Evolutionary conservation across 2,888 invertebrate species (phyloP).

Genomic region (Hirtodrosophila duncani): DNA sequence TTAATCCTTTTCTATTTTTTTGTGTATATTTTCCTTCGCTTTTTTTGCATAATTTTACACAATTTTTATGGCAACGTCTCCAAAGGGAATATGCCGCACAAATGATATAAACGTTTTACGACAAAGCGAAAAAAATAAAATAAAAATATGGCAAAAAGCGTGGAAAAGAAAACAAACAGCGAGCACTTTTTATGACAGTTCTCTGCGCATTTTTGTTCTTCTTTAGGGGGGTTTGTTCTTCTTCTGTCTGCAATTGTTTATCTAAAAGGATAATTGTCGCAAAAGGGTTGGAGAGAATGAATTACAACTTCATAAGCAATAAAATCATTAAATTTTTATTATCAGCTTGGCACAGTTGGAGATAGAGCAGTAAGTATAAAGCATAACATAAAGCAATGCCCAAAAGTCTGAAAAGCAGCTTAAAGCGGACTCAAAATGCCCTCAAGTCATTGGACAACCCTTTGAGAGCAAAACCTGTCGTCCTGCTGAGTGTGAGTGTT

Average conservation of each 20-base stretch:
- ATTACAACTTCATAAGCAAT: conserved; percentile 71
- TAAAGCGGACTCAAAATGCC: conserved; percentile 2
- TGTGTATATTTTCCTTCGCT: background rate
- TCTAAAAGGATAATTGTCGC: conserved; percentile 67
- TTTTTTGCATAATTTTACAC: conserved; percentile 67
- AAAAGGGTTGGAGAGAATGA: conserved; percentile 61
- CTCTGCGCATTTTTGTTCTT: conserved; percentile 24
- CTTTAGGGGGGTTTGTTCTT: conserved; percentile 32
- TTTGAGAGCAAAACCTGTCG: conserved; percentile 5
- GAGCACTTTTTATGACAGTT: conserved; percentile 42
- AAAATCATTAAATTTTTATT: conserved; percentile 70
- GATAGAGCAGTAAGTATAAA: conserved; percentile 24
- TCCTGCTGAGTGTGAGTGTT: background rate
- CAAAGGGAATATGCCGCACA: conserved; percentile 67
- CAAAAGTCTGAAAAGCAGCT: conserved; percentile 33
- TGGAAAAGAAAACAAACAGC: conserved; percentile 60
- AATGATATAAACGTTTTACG: conserved; percentile 71
- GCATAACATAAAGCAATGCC: background rate
- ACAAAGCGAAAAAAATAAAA: conserved; percentile 34
- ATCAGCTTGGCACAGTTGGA: conserved; percentile 17
- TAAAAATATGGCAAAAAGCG: conserved; percentile 54
- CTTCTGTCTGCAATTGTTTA: conserved; percentile 54
- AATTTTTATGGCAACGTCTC: conserved; percentile 53
- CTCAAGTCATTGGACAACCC: background rate
- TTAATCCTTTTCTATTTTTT: conserved; percentile 50